Base-by-base conservation (phyloP, 2,113 vertebrate species). In the Sylvilagus bachmani region DNA sequence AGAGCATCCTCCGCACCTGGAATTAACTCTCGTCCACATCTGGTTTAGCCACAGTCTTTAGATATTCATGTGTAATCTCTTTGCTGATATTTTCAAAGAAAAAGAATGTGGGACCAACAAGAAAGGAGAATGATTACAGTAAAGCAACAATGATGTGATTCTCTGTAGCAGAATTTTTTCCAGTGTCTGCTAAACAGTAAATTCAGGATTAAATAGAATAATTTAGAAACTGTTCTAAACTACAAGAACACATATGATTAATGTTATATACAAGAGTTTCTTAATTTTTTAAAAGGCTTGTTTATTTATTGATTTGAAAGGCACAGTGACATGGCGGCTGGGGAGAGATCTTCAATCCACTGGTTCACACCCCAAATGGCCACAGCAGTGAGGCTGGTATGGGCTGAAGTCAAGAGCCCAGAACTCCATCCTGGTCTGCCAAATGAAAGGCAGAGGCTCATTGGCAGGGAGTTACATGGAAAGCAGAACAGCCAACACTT, bases 1-100 rank as follows among this genome's bases (percentile, higher is more conserved):
- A 97, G 98, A 97, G 98, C 97, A 89, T 95, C 97, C 53, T 89
- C 79, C 97, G 98, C 98, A 99, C 97, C 99, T 99, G 99, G 97
- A 98, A 95, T 97, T 71, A 87, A 80, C 70, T 70, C 22, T 69
- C 75, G 75, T 93, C 88, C 83, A 61, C 77, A 93, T 95, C 90
- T 96, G 89, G 38, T 53, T 93, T 12, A 92, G 44, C 98, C 98
- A 78, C 95, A 97, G 97, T 98, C 96, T 96, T 90, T 93, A 94
- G 93, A 86, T 53, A 31, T 90, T 85, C 94, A 86, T 36, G 64
- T 93, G 97, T 96, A 71, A 93, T 98, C 94, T 95, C 80, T 93
- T 21, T 16, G 24, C 61, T 81, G 94, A 94, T 36, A 78, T 90
- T 95, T 91, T 88, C 83, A 89, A 84, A 97, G 87, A 36, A 93